These are phyloP conservation scores for Oopsacas minuta DNA, from an alignment of 37 sponge, comb jelly and placozoan genomes.

Conservation along the genomic window DNA sequence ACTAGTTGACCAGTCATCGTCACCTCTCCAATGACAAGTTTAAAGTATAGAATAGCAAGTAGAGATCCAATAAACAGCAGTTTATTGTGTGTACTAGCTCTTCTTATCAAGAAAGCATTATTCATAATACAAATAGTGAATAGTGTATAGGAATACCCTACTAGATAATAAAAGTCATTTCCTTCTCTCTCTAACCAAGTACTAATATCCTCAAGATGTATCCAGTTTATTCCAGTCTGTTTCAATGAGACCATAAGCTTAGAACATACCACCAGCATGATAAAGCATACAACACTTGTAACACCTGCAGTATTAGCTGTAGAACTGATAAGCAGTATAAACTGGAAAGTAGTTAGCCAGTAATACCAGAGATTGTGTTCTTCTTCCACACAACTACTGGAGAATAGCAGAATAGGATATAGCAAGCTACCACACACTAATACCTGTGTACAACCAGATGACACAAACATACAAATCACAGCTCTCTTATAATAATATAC, in stretches of 20 bases:
- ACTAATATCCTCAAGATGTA: background rate
- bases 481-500: background rate
- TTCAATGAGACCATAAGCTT: background rate
- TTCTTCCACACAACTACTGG: constrained; percentile 27
- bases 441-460: background rate
- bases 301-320: background rate
- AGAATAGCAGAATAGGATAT: background rate
- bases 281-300: background rate
- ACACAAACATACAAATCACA: background rate
- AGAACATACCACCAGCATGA: background rate
- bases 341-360: background rate
- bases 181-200: background rate
- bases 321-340: background rate
- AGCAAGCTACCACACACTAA: background rate
- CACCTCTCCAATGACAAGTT: background rate
- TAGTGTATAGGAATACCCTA: background rate
- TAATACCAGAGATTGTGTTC: constrained; percentile 21
- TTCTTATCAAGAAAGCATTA: background rate
- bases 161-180: background rate
- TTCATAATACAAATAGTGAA: background rate
- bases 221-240: constrained; percentile 22
- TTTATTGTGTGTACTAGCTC: background rate
- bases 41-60: background rate
- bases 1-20: background rate
- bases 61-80: background rate